Conservation (phyloP, 1,140 invertebrate species). For the Aphaenogaster rudis region DNA sequence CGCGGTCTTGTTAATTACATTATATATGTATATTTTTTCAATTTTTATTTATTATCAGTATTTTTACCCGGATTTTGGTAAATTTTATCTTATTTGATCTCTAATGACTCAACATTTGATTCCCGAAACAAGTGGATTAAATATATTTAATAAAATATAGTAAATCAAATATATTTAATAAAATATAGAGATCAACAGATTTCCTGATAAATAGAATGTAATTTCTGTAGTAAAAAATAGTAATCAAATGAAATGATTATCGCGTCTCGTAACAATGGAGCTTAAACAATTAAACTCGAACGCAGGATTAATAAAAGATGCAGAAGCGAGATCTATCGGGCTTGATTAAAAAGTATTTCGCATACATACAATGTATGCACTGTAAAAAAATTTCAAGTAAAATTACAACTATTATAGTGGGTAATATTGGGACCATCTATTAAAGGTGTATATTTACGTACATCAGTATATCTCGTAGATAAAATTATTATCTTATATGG, state of each 20-base stretch:
- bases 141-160: too few relatives aligned
- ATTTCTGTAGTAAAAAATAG: neutral
- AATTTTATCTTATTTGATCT: too few relatives aligned
- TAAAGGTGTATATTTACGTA: too few relatives aligned
- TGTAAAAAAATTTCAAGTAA: too few relatives aligned
- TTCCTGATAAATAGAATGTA: neutral
- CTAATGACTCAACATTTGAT: too few relatives aligned
- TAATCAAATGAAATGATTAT: slow-evolving; percentile 1
- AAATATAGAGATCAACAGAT: neutral
- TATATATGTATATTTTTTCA: neutral
- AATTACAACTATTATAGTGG: too few relatives aligned
- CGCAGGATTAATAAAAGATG: neutral
- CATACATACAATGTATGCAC: neutral
- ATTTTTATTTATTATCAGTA: neutral
- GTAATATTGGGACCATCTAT: too few relatives aligned
- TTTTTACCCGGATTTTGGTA: neutral
- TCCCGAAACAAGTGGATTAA: too few relatives aligned
- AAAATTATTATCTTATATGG: too few relatives aligned
- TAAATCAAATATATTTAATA: too few relatives aligned
- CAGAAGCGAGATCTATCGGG: neutral
- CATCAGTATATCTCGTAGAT: too few relatives aligned
- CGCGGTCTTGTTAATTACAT: too few relatives aligned
- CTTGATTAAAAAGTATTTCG: slow-evolving; percentile 25
- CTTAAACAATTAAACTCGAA: neutral
- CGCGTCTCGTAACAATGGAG: neutral